Base-by-base conservation (phyloP, 1,140 invertebrate genomes). In the Geopemphigus sp. region DNA sequence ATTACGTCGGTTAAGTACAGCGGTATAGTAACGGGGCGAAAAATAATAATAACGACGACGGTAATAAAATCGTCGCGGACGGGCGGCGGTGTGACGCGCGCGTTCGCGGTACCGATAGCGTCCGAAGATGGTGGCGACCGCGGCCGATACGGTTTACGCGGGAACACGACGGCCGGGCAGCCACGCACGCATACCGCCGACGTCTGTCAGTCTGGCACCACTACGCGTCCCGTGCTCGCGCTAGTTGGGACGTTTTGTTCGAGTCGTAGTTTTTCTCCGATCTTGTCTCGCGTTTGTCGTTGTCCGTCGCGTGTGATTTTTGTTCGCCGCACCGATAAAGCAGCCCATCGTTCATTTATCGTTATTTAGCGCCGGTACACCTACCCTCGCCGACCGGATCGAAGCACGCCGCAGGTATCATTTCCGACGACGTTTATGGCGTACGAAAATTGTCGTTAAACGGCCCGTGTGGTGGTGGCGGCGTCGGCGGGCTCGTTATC, bases 141-240 rank as follows among this genome's bases (percentile, higher is more conserved):
- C 14, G n/a, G 57, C 57, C 74, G 74, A 78, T 4, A 39, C 57
- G 56, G 57, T 78, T 78, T 78, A 57, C 74, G 74, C 74, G 74
- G 74, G 74, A 78, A 78, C 74, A 14, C 74, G 22, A 17, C 24
- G 74, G 57, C 45, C 45, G 57, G 66, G 14, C 22, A 22, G 57
- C 74, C 57, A 78, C 68, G 68, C 54, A 57, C 57, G 68, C 54
- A 57, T 39, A 78, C 57, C 56, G 74, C 74, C 74, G 74, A 63
- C 74, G 74, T 63, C 74, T 50, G 74, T 78, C 74, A 78, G 74
- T 78, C 74, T 78, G 74, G 74, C 74, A 78, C 74, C 32, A 78
- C 54, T 39, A 10, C 10, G 57, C 74, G 73, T 15, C 11, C 15
- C 39, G 74, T 10, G 57, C 29, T 15, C 22, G 8, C 29, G n/a